Evolutionary conservation across 53 echinoderm and acorn worm species (phyloP), one percentile per base, ranked within the genome.

Genomic region (Hippasteria phrygiana): DNA sequence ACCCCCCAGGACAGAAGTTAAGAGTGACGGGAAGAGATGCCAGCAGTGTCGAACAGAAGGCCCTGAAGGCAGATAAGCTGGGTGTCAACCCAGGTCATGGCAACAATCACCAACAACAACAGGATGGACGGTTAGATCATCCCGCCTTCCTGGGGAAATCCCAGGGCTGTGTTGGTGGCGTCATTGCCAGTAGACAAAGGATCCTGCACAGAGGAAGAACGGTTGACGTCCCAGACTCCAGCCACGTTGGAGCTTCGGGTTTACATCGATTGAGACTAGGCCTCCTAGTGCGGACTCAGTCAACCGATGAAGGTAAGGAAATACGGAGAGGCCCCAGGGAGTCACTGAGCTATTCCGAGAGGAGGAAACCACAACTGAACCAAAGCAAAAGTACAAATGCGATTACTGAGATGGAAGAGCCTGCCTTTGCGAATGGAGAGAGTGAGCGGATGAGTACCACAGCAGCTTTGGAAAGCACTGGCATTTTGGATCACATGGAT

Each of bases 121-220:
- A 85, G 85, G 85, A 85, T 85, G 85, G 85, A 37, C 46, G 85
- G 24, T 85, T 85, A 85, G 48, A 53, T 71, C 85, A 85, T 37
- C 71, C 85, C 12, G 85, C 50, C 71, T 85, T 85, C 70, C 85
- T 71, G 71, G 85, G 85, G 85, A 85, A 85, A 71, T 85, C 85
- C 85, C 70, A 85, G 85, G 85, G 85, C n/a, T 29, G 28, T 20
- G 33, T 28, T 1, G 62, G 54, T 45, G 39, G 36, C 20, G n/a
- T 24, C 38, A 53, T 32, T 17, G 43, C 81, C 31, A 16, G 45
- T 45, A 81, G 16, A 20, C 65, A 81, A 32, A 81, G 81, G 64
- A 42, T 85, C 34, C 36, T 71, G 31, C 85, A 85, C 5, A 40
- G 85, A 48, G 85, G 85, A 64, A 85, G 10, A n/a, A 85, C 85